Evolutionary conservation across 2,888 invertebrate genomes (phyloP), one percentile per base, ranked within the genome.

Genomic region (Callyntrura sp.): DNA sequence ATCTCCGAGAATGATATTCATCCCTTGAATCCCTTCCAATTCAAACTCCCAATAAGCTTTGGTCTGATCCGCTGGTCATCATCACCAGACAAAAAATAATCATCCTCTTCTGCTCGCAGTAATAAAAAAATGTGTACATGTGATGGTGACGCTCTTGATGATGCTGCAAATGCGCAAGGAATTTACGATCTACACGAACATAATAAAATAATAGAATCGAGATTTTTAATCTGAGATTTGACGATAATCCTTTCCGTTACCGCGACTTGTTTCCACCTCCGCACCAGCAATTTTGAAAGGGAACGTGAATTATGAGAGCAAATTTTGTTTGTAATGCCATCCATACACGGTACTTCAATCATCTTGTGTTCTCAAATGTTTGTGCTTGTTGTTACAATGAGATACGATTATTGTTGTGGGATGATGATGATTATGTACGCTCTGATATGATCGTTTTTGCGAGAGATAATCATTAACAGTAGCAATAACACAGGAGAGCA

Each of bases 221-320:
- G 17, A 78, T 78, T 73, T 85, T 84, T 57, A 85, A 57, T 57
- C 73, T 83, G 83, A 73, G 73, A 76, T 60, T 85, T 85, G 48
- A 57, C 35, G 6, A 14, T 17, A 11, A 70, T 73, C n/a, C 28
- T 51, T 85, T 60, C 85, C 78, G 85, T 85, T 78, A 85, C 76
- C 85, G 51, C 35, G 35, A 6, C 78, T 78, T 78, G 76, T n/a
- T 55, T 76, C 76, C 85, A 62, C 76, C 85, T 62, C 76, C 85
- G 17, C 55, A 73, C 51, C 23, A 35, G 55, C 51, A n/a, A n/a
- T 85, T 85, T 85, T 65, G 85, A 85, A 85, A 85, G 78, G 85
- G 85, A 78, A 78, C 20, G 14, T 51, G 51, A 76, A 14, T 23
- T 76, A 55, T 73, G 48, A 45, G 25, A 55, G 51, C 20, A n/a